Base-by-base conservation (phyloP, 37 sponge, comb jelly and placozoan genomes). In the Axinella damicornis region DNA sequence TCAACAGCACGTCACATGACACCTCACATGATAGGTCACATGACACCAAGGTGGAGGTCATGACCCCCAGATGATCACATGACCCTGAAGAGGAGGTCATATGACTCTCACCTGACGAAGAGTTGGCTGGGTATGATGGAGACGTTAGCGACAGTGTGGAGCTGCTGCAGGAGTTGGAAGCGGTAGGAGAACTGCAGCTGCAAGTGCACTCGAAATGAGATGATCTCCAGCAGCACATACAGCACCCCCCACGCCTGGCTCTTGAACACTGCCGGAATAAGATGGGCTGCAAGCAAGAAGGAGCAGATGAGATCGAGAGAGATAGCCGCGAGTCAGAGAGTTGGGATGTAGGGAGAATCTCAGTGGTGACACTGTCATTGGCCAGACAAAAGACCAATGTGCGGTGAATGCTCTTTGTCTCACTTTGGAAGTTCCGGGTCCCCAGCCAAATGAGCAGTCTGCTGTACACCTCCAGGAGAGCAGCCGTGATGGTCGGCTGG, bases 81-180 rank as follows among this genome's bases (percentile, higher is more conserved):
- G 39, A 21, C 16, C 18, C 31, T 22, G 56, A 15, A 74, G 75
- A 33, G 33, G 19, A 30, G 2, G 2, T 2, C 22, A 20, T 18
- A 17, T 65, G 28, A 35, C 17, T 22, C 74, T 31, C 56, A 90
- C 90, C 90, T 69, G 11, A 90, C 40, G 30, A 80, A 86, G 19
- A 93, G 87, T 65, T 93, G 94, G 25, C 61, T 79, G 65, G 94
- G 94, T 14, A 93, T 86, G 68, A 79, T 86, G 79, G 83, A 53
- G 19, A 82, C 78, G 65, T 81, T 36, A 56, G 86, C 86, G 4
- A 93, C 81, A 14, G 79, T 81, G 57, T 83, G 82, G n/a, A 93
- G 58, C 73, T 85, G 82, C 60, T 83, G 83, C 16, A 93, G 57
- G 40, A 91, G 59, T 71, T 85, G 75, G 78, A 91, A 91, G 22